Base-by-base conservation (phyloP, 2,888 invertebrate genomes). In the Teleogryllus oceanicus region DNA sequence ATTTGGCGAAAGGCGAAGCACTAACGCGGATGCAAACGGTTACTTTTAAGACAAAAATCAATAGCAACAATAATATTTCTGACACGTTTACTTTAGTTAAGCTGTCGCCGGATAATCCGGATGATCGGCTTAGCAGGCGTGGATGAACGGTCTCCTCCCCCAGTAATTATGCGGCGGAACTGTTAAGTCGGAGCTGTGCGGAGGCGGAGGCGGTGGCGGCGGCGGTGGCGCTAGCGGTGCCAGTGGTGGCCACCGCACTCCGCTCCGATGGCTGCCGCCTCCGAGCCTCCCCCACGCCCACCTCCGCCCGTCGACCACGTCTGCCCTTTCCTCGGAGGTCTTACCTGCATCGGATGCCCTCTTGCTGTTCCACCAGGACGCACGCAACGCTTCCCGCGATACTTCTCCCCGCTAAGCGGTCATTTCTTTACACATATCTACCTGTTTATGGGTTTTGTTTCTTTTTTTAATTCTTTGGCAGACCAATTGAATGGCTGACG, bases 1-100 rank as follows among this genome's bases (percentile, higher is more conserved):
- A 62, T 62, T 62, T 62, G 62, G 62, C 62, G 62, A 62, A 62
- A 62, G 62, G 62, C 62, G n/a, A n/a, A 62, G 62, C 62, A 62
- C 62, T 62, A 62, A 62, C 62, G 62, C 62, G 62, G 62, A 62
- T 62, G 62, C 62, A 62, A 62, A 62, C 62, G 62, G 62, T 62
- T 62, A 62, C 62, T 62, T 62, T 62, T 62, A 62, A 62, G 62
- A 62, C 62, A 62, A 62, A 62, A 62, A 62, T 62, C 62, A 62
- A 62, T 62, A 62, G 62, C 62, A 62, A 62, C 62, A 62, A 62
- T 62, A 62, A 62, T 62, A 62, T 62, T 62, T 62, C 62, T 62
- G 62, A 62, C 62, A 62, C 62, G 62, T 62, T 62, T 62, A 62
- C 62, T 62, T 62, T 62, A 62, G 62, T 62, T 62, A 62, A 62